phyloP scores from a whole-genome alignment of 2,797 vertebrate genomes.

The Sebastes umbrosus region DNA sequence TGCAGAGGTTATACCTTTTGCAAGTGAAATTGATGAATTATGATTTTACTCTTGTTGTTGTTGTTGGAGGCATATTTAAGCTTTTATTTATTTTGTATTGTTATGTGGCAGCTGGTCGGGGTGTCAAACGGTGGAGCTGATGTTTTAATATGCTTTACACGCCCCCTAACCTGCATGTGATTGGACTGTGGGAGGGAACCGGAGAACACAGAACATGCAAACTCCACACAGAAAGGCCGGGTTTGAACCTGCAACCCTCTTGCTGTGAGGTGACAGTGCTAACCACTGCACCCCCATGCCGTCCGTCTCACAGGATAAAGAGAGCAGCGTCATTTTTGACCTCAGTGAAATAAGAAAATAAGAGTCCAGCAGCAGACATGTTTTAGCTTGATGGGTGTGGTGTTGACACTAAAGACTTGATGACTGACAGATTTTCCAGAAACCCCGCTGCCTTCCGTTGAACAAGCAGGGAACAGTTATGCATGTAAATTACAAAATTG shows the following conservation, averaged over 20 bases:
- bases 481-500: conserved; percentile 33
- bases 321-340: neutral
- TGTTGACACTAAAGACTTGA: conserved; percentile 15
- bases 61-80: neutral
- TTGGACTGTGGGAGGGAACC: too few species aligned
- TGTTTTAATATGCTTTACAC: neutral
- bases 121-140: neutral
- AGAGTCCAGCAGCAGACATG: neutral
- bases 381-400: conserved; percentile 8
- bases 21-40: conserved; percentile 28
- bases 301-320: accelerated
- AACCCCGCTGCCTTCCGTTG: neutral
- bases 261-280: too few species aligned
- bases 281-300: too few species aligned
- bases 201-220: too few species aligned
- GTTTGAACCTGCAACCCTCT: too few species aligned
- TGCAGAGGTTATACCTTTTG: conserved; percentile 19
- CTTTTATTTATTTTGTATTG: neutral
- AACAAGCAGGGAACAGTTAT: conserved; percentile 13
- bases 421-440: conserved; percentile 35
- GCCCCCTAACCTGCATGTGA: too few species aligned
- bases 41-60: neutral
- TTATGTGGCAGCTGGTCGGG: neutral
- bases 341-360: neutral
- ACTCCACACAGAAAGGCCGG: too few species aligned